Evolutionary conservation across 2,113 vertebrate genomes (phyloP), one percentile per base, ranked within the genome.

Genomic region (Halcyon senegalensis): DNA sequence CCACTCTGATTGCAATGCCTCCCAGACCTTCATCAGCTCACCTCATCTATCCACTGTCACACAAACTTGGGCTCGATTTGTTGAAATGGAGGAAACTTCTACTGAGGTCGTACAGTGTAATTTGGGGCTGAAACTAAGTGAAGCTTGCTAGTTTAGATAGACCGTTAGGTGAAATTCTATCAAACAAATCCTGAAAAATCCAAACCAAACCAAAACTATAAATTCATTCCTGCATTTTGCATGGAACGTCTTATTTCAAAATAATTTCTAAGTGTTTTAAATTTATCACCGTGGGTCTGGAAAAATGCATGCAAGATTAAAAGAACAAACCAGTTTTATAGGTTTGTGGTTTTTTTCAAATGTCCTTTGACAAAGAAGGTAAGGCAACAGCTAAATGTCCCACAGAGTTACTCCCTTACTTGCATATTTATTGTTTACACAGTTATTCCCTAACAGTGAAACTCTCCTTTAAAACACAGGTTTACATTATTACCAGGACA

Each of bases 31-130:
- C 94, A 90, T 93, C 92, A 94, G 90, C 85, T 92, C 92, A 94
- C 96, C 94, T 95, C 95, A 96, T 90, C 95, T 96, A 90, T 89
- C 88, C 92, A 86, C 96, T 95, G 94, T 90, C 96, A 95, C 90
- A 92, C 90, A 96, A 96, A 93, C 94, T 94, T 68, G 88, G 76
- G 64, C 66, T 93, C 62, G 21, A 87, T 89, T 95, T 96, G 86
- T 75, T 93, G 92, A 89, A 94, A 93, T 16, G 46, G 43, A 93
- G 76, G 83, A 95, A 96, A 96, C 92, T 93, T 95, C 85, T 93
- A 44, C 78, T 84, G 64, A 60, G 66, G 51, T 92, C 3, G 55
- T 90, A 84, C 41, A 25, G 86, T 82, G 73, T 84, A 92, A 93
- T 94, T 89, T 93, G 88, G 85, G 90, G 63, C 59, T 90, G 68